A percentile compares a stretch with the other conserved stretches of the same genome.
Conservation (phyloP, 2,797 vertebrate genomes). For the Argentina silus region DNA sequence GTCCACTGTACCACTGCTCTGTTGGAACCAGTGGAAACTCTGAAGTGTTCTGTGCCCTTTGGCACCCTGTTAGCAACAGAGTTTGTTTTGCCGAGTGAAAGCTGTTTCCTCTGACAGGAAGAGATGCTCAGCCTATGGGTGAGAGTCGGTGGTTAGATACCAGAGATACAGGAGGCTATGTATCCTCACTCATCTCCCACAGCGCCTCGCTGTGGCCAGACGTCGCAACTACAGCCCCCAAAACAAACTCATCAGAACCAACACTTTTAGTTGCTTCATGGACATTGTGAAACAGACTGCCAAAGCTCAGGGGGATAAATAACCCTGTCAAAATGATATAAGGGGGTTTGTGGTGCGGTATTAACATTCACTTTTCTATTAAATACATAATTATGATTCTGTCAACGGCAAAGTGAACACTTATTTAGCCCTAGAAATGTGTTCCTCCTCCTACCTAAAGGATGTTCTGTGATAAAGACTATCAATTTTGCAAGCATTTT, state of each 20-base stretch:
- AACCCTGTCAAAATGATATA: no score
- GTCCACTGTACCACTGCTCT: constrained; percentile 37
- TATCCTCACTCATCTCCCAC: constrained; percentile 37
- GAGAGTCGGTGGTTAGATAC: constrained; percentile 20
- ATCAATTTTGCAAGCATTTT: constrained; percentile 7
- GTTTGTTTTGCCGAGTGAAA: constrained; percentile 74
- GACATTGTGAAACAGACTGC: background rate
- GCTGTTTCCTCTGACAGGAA: constrained; percentile 76
- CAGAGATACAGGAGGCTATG: background rate
- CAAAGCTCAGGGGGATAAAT: background rate
- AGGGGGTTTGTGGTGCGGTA: no score
- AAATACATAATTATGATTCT: background rate
- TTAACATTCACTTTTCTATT: no score
- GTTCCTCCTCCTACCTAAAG: constrained; percentile 21
- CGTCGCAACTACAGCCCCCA: constrained; percentile 41
- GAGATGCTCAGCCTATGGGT: constrained; percentile 13
- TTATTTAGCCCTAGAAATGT: background rate
- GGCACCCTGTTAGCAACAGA: constrained; percentile 43
- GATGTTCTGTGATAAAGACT: constrained; percentile 16
- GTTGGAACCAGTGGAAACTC: constrained; percentile 58
- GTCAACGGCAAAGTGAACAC: background rate
- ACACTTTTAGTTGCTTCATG: background rate
- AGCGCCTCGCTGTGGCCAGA: constrained; percentile 54
- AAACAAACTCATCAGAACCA: constrained; percentile 9
- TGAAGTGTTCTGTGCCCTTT: constrained; percentile 54